Evolutionary conservation across 2,888 invertebrate species (phyloP), one percentile per base, ranked within the genome.

Genomic region (Allophyes oxyacanthae): DNA sequence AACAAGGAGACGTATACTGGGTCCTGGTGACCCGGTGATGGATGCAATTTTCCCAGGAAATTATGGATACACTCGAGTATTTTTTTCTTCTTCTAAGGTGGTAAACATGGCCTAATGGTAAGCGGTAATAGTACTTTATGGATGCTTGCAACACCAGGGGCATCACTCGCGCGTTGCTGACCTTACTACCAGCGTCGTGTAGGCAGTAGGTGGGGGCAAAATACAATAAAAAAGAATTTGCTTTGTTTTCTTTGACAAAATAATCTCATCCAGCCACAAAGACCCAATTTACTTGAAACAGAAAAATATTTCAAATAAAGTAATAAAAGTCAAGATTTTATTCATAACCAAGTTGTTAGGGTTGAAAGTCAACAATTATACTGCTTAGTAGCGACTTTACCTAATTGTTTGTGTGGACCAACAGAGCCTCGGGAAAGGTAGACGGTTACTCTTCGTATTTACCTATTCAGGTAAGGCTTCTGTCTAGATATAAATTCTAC

Each of bases 281-380:
- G 30, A 10, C 42, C 6, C 6, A 28, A 33, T 8, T 13, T 7
- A 4, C n/a, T 33, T 33, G 32, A n/a, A n/a, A n/a, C n/a, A n/a
- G n/a, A n/a, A n/a, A n/a, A n/a, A n/a, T n/a, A n/a, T n/a, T n/a
- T n/a, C 6, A 14, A 10, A 32, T 14, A 32, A 8, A 6, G 4
- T n/a, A 28, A 5, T 10, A 30, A 33, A 14, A 37, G 9, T 8
- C 6, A 40, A 49, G 32, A 37, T 41, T 45, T 7, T 20, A 49
- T 44, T 43, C 3, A 25, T 37, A 44, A 25, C 40, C 14, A 0
- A 32, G 43, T 36, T n/a, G 10, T 41, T 37, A 9, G 13, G 25
- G 28, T 40, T 32, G 6, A 36, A 67, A 40, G 50, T 32, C 32
- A 60, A 63, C 40, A 62, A 30, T 44, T 49, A 30, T 40, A 44